Base-by-base conservation (phyloP, 2,113 vertebrate species). In the Microcebus jonahi region DNA sequence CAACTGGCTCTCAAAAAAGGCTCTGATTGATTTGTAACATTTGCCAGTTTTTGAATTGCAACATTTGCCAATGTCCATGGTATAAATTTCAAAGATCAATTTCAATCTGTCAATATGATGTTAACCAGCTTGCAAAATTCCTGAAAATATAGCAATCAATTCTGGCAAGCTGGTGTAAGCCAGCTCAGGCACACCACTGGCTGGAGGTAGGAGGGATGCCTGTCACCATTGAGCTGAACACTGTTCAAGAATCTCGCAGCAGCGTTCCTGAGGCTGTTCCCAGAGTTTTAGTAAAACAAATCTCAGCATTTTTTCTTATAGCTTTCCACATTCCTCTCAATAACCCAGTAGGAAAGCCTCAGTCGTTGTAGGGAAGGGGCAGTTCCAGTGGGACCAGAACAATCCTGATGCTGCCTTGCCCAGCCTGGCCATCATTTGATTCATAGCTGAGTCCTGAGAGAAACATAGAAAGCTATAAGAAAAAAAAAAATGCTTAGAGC, bases 21-120 rank as follows among this genome's bases (percentile, higher is more conserved):
- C 17, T 50, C 36, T 36, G 21, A 89, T 71, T 68, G 29, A 91
- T 90, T 88, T 97, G 14, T 88, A 91, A 77, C 11, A 55, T 73
- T 85, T 91, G 31, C 7, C 57, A 83, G 25, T 87, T 34, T 75
- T 61, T 2, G 31, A 31, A 34, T 34, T 67, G 14, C 34, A 67
- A 86, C 8, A 50, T 70, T 82, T 92, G 27, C 7, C 50, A 84
- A n/a, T 88, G 90, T 95, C 83, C 14, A 29, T 83, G 63, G 36
- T 92, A 63, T 82, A 86, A 90, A 73, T 81, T 77, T 84, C n/a
- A 55, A 75, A 15, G 70, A 50, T 65, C n/a, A 59, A 27, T 67
- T 92, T 82, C 39, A 84, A 95, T 42, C 39, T 90, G 8, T 36
- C n/a, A 59, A 68, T 6, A 25, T 91, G 42, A 91, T 94, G 36